Percentiles rank a stretch among this genome's conserved stretches.
These are phyloP conservation scores for Patella depressa DNA, from an alignment of 2,888 invertebrate genomes.

Conservation along the genomic window DNA sequence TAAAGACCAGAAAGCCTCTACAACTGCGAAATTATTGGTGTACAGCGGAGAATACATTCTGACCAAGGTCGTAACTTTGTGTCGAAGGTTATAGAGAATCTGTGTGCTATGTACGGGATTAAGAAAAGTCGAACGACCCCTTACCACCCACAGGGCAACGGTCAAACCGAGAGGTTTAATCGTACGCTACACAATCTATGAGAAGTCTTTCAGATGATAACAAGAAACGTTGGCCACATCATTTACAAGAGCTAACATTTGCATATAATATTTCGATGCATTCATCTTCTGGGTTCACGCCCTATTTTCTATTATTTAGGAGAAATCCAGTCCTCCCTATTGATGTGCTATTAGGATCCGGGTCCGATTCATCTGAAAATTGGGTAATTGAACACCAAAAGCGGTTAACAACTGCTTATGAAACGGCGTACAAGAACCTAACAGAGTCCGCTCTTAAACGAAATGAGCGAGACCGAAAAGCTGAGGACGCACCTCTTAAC, in stretches of 20 bases:
- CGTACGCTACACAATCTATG: slow-evolving; percentile 27
- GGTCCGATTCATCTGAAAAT: background rate
- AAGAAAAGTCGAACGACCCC: slow-evolving; percentile 25
- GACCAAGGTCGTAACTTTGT: background rate
- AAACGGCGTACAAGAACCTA: background rate
- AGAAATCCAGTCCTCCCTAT: slow-evolving; percentile 28
- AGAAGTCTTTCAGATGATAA: slow-evolving; percentile 17
- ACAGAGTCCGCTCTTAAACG: background rate
- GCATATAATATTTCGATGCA: slow-evolving; percentile 28
- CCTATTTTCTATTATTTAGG: slow-evolving; percentile 29
- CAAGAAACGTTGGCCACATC: background rate
- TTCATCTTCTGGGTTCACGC: slow-evolving; percentile 19
- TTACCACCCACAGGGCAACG: slow-evolving; percentile 29
- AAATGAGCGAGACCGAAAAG: slow-evolving; percentile 8
- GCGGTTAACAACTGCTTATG: background rate
- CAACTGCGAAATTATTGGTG: slow-evolving; percentile 10
- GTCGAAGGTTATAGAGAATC: background rate
- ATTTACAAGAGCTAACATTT: slow-evolving; percentile 7
- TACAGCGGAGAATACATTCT: background rate
- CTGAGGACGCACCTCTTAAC: slow-evolving; percentile 10
- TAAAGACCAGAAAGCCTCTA: slow-evolving; percentile 33
- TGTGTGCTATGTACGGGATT: slow-evolving; percentile 27
- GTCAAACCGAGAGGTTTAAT: slow-evolving; percentile 27
- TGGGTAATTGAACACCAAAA: slow-evolving; percentile 3
- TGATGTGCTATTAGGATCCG: slow-evolving; percentile 22